Conservation (phyloP, 2,888 invertebrate genomes). For the Nomada lathburiana region DNA sequence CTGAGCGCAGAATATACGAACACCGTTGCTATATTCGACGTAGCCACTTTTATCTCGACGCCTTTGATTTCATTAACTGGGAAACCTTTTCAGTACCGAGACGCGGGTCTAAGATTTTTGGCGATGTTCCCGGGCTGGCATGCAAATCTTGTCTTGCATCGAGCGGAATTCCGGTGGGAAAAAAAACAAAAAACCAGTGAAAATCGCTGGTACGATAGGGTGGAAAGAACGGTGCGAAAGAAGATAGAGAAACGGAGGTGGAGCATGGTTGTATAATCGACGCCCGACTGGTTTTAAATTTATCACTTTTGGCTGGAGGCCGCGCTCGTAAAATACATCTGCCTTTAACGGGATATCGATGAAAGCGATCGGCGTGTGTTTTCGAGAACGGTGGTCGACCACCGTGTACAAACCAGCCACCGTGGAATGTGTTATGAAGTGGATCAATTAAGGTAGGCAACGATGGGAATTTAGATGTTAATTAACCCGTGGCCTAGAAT, state of each 20-base stretch:
- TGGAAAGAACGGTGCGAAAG: not conserved
- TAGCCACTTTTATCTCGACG: slow-evolving; percentile 54
- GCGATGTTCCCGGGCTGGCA: not conserved
- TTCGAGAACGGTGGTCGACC: slow-evolving; percentile 44
- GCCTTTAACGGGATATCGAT: slow-evolving; percentile 58
- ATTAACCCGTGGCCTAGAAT: slow-evolving; percentile 45
- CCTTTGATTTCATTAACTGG: slow-evolving; percentile 64
- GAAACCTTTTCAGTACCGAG: not conserved
- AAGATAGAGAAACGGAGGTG: slow-evolving; percentile 4
- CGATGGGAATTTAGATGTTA: slow-evolving; percentile 57
- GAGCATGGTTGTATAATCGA: slow-evolving; percentile 50
- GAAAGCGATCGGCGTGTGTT: slow-evolving; percentile 54
- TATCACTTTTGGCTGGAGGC: slow-evolving; percentile 55
- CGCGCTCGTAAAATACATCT: slow-evolving; percentile 52
- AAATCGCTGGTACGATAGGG: not conserved
- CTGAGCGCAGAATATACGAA: slow-evolving; percentile 43
- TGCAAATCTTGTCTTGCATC: slow-evolving; percentile 10
- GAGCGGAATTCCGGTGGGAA: slow-evolving; percentile 5
- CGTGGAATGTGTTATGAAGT: slow-evolving; percentile 53
- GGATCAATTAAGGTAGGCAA: slow-evolving; percentile 55
- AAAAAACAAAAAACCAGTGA: no score
- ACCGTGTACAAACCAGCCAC: slow-evolving; percentile 38
- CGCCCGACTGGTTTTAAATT: slow-evolving; percentile 46
- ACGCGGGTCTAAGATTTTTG: not conserved
- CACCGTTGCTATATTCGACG: not conserved